Evolutionary conservation across 1,140 invertebrate species (phyloP).

Genomic region (Aphis craccivora): DNA sequence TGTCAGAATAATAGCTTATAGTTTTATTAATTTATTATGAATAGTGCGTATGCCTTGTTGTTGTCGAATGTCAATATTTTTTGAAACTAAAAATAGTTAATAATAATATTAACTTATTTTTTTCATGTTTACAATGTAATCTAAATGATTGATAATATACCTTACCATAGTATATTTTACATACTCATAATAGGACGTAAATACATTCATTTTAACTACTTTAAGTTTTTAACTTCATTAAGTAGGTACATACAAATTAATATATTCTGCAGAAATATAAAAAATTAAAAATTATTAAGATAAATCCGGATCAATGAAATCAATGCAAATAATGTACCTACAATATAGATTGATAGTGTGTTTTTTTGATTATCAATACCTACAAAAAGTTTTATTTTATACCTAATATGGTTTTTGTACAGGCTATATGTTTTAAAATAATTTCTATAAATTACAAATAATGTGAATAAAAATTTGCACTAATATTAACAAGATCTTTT

Average conservation of each 20-base stretch:
- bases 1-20: background rate
- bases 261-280: background rate
- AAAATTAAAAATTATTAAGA: background rate
- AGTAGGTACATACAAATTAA: background rate
- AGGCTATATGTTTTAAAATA: background rate
- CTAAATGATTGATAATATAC: background rate
- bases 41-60: background rate
- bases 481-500: background rate
- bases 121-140: background rate
- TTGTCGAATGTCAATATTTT: background rate
- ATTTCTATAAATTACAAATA: too few species aligned
- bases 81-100: background rate
- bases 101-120: background rate
- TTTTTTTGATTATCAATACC: background rate
- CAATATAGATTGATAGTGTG: background rate
- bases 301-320: background rate
- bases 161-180: background rate
- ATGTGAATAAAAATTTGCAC: background rate
- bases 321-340: background rate
- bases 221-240: too few species aligned
- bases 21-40: background rate
- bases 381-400: background rate
- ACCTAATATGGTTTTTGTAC: background rate
- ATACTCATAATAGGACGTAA: background rate
- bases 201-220: too few species aligned